Evolutionary conservation across 2,113 vertebrate species (phyloP), one percentile per base, ranked within the genome.

Genomic region (Oreamnos americanus): DNA sequence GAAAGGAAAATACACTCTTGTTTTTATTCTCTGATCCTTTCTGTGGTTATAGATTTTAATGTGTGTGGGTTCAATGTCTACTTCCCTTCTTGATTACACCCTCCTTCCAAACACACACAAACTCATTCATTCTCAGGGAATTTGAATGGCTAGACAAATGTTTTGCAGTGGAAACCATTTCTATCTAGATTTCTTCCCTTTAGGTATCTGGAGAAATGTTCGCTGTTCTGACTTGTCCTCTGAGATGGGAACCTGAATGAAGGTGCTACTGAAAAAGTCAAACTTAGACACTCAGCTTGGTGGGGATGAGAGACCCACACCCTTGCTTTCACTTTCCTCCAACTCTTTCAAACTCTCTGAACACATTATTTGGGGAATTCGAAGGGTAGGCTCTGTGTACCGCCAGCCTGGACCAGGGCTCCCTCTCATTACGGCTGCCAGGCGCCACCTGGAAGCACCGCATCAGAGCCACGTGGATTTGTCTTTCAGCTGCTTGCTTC

Each of bases 71-170:
- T 93, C 55, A 64, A n/a, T 62, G 16, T 47, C 28, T 39, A 21
- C 3, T 95, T 39, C 64, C 39, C 7, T 26, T 28, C 43, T 81
- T 90, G 26, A 71, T 17, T 78, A 15, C 7, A 45, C 13, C 43
- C 45, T 93, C 23, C 36, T 23, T 74, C 36, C 64, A 11, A 10
- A 74, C 1, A 45, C 21, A 6, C 6, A 8, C 28, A 30, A 6
- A 6, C 53, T 97, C 96, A 98, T 97, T 98, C 96, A 96, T 97
- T 97, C 93, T 93, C 57, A 14, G 62, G 74, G 78, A 60, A 62
- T 84, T 85, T 79, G 78, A 67, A 92, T 43, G 55, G 7, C 43
- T 82, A 89, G 60, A 62, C 91, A 64, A 93, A 45, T 15, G 6
- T 92, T 96, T 88, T 95, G 55, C 91, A 95, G 67, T 92, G 71